Base-by-base conservation (phyloP, 2,797 vertebrate genomes). In the Typhlichthys subterraneus region DNA sequence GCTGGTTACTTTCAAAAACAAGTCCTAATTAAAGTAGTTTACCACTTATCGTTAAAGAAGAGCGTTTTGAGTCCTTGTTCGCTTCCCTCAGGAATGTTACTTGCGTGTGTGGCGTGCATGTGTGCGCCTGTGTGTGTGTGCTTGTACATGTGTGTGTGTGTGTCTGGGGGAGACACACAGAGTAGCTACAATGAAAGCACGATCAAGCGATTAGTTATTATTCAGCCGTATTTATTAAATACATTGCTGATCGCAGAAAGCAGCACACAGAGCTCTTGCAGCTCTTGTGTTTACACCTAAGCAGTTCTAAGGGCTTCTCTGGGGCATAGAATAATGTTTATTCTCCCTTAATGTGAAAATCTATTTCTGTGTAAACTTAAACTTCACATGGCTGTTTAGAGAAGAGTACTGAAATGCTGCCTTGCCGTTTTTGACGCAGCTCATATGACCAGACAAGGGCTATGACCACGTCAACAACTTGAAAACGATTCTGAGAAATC, bases 161-260 rank as follows among this genome's bases (percentile, higher is more conserved):
- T 42, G 12, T 12, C 2, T 5, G 45, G 45, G 31, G n/a, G 4
- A 46, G 60, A 2, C 79, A 82, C 84, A 83, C 57, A 63, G 77
- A 81, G 70, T 82, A 76, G 53, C 76, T 81, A 23, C 85, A 80
- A 89, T 88, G 85, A 89, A 89, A 77, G 76, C n/a, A 65, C 91
- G 85, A 91, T 92, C 81, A 90, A 89, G 89, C 86, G 86, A 91
- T 85, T 69, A 70, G 77, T 91, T 89, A 80, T 85, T 82, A 88
- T 89, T 85, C 85, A 88, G 54, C 69, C 63, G 84, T 71, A 72
- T 88, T 81, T 89, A 83, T 87, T 82, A 85, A 90, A 89, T 78
- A 89, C 85, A 84, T 79, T 82, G 74, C 72, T 57, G 70, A 87
- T 86, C 73, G 81, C 76, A 84, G 90, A 88, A 83, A 79, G 77